Evolutionary conservation across 2,113 vertebrate species (phyloP).

Genomic region (Perca schrenkii): DNA sequence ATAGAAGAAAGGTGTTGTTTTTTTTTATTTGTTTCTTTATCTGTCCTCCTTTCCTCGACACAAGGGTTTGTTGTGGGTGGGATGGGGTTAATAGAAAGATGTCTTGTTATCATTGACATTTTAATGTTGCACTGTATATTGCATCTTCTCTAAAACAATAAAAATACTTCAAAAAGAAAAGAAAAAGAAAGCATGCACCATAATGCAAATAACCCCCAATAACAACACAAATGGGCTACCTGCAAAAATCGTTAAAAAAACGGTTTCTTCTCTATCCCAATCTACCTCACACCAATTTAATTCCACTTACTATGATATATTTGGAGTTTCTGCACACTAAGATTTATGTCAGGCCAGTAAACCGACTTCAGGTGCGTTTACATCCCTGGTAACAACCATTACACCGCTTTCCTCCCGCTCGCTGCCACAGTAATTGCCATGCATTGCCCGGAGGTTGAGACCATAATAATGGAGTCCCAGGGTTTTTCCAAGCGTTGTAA

Average conservation of each 20-base stretch:
- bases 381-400: conserved; percentile 58
- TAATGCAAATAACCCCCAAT: not conserved
- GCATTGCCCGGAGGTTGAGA: conserved; percentile 71
- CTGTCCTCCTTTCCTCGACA: too few relatives aligned
- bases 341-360: conserved; percentile 35
- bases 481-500: conserved; percentile 86
- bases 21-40: too few relatives aligned
- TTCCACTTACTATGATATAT: conserved; percentile 34
- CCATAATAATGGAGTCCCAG: conserved; percentile 81
- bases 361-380: conserved; percentile 69
- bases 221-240: not conserved
- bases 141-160: too few relatives aligned
- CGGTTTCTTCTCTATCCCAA: not conserved
- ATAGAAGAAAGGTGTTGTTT: too few relatives aligned
- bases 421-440: conserved; percentile 77
- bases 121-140: too few relatives aligned
- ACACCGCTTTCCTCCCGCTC: conserved; percentile 41
- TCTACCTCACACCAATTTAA: not conserved
- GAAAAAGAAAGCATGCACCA: not conserved
- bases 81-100: too few relatives aligned
- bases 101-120: too few relatives aligned
- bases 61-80: too few relatives aligned
- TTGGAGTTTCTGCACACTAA: conserved; percentile 33
- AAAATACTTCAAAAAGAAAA: too few relatives aligned
- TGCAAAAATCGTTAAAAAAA: not conserved